These are phyloP conservation scores for Holothuria leucospilota DNA, from an alignment of 53 echinoderm and acorn worm genomes.

Conservation along the genomic window DNA sequence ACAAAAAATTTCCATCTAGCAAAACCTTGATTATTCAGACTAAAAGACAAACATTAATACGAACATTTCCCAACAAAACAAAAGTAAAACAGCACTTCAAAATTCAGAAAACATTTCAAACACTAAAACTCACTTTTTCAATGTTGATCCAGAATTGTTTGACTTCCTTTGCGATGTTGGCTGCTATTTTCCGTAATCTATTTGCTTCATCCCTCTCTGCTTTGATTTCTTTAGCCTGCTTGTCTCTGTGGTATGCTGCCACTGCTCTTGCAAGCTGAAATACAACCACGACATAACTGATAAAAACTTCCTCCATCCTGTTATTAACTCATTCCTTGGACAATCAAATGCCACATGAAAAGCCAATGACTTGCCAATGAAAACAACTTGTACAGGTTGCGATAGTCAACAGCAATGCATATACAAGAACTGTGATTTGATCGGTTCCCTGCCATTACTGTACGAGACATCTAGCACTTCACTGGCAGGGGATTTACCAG, in stretches of 20 bases:
- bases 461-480: no score
- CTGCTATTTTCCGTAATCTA: conserved; percentile 86
- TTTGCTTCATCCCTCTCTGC: conserved; percentile 87
- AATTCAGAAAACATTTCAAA: neutral
- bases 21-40: neutral
- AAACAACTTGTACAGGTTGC: no score
- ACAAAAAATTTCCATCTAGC: no score
- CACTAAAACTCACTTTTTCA: conserved; percentile 76
- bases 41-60: neutral
- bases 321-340: no score
- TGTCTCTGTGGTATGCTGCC: conserved; percentile 85
- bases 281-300: neutral
- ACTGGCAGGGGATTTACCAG: no score
- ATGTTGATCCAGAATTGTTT: conserved; percentile 97
- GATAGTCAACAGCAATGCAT: neutral
- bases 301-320: no score
- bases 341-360: no score
- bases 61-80: neutral
- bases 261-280: conserved; percentile 87
- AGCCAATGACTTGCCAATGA: no score
- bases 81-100: neutral
- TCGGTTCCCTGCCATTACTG: no score
- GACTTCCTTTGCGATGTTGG: conserved; percentile 96
- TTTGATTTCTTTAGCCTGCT: conserved; percentile 83
- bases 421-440: no score